Percentiles rank a stretch among this genome's conserved stretches.
These are phyloP conservation scores for Saimiri boliviensis DNA, from an alignment of 2,113 vertebrate species.

Conservation along the genomic window DNA sequence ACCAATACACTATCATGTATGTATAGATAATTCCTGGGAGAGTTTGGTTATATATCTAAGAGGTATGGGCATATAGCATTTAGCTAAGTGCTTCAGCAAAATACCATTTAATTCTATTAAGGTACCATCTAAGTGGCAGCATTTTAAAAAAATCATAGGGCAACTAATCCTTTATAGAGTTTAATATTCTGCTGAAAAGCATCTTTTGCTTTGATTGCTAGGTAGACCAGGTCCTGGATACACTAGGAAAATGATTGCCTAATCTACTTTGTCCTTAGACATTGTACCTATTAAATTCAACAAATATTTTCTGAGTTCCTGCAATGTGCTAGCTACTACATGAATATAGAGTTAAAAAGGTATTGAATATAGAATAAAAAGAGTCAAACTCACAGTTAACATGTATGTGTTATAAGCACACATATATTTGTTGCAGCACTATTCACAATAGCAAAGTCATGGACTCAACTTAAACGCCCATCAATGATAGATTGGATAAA, in stretches of 20 bases:
- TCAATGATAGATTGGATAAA: no score
- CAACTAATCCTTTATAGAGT: neutral
- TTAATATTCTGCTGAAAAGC: slow-evolving; percentile 20
- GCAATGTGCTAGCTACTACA: neutral
- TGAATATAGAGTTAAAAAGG: neutral
- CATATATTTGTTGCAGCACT: no score
- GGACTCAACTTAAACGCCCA: no score
- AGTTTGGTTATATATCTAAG: slow-evolving; percentile 19
- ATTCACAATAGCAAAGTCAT: no score
- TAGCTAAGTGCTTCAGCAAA: slow-evolving; percentile 37
- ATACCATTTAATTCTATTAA: slow-evolving; percentile 11
- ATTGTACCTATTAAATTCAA: neutral
- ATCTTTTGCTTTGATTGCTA: neutral
- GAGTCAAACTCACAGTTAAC: neutral
- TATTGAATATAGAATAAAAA: neutral
- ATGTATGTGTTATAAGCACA: neutral
- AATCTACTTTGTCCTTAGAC: neutral
- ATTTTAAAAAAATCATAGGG: neutral
- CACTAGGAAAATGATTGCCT: neutral
- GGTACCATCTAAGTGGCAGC: neutral
- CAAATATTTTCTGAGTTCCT: neutral
- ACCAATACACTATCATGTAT: neutral
- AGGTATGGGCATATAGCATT: neutral
- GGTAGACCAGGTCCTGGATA: neutral
- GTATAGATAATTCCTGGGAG: neutral